Percentiles rank a stretch among this genome's conserved stretches.
These are phyloP conservation scores for Zonotrichia leucophrys DNA, from an alignment of 2,113 vertebrate species.

Conservation along the genomic window DNA sequence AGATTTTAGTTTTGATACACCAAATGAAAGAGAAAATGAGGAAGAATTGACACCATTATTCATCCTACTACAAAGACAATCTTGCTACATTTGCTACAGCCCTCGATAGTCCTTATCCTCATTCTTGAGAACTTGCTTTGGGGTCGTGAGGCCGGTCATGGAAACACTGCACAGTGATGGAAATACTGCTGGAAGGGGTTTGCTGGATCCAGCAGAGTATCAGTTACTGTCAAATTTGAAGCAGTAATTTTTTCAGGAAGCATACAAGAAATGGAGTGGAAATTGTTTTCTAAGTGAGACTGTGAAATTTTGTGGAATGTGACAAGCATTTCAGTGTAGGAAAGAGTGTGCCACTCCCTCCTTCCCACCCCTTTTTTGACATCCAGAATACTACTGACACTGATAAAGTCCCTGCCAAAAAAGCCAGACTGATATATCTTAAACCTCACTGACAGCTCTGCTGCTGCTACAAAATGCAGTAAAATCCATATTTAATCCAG, in stretches of 20 bases:
- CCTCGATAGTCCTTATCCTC: background rate
- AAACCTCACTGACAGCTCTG: background rate
- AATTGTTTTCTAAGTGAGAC: conserved; percentile 8
- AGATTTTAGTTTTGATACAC: background rate
- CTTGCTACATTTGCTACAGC: background rate
- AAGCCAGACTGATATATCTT: background rate
- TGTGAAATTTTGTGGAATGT: background rate
- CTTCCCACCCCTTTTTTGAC: conserved; percentile 10
- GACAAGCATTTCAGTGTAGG: conserved; percentile 1
- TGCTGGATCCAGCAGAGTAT: conserved; percentile 1
- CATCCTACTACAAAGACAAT: background rate
- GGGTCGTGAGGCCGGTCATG: background rate
- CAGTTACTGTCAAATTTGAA: conserved; percentile 18
- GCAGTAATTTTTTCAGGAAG: conserved; percentile 41
- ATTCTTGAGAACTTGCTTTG: background rate
- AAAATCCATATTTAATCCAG: background rate
- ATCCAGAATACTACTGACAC: background rate
- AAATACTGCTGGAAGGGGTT: background rate
- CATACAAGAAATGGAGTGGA: background rate
- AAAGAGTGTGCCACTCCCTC: background rate
- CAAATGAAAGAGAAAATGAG: background rate
- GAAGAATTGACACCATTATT: background rate
- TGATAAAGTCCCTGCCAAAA: conserved; percentile 22
- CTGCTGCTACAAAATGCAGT: conserved; percentile 8
- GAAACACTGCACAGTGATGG: background rate